Conservation (phyloP, 1,140 invertebrate genomes). For the Hylaeus volcanicus region DNA sequence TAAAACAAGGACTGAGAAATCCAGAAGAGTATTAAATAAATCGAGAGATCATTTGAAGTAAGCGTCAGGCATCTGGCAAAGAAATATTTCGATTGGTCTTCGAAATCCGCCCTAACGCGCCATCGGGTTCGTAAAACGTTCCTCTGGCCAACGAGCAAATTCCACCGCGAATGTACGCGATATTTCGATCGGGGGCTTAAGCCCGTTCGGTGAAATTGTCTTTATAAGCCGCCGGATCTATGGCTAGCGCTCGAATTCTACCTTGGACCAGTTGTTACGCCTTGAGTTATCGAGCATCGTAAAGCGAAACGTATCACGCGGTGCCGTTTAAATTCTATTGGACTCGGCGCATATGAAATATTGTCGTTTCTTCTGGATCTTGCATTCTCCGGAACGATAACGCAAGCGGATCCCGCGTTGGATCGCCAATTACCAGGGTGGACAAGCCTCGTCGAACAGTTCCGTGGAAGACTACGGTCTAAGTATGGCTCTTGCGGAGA, state of each 20-base stretch:
- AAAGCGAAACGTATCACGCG: slow-evolving; percentile 19
- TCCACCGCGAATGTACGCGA: slow-evolving; percentile 1
- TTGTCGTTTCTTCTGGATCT: neutral
- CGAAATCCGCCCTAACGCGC: neutral
- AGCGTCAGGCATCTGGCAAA: too few relatives aligned
- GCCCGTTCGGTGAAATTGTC: neutral
- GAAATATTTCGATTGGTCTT: too few relatives aligned
- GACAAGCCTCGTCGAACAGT: too few relatives aligned
- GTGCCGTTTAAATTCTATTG: neutral
- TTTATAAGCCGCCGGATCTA: neutral
- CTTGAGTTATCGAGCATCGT: slow-evolving; percentile 6
- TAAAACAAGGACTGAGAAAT: too few relatives aligned
- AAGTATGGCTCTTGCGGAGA: too few relatives aligned
- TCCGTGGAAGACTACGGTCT: too few relatives aligned
- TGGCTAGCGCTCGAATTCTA: neutral
- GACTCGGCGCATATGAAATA: neutral
- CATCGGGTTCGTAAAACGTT: slow-evolving; percentile 8
- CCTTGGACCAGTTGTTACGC: slow-evolving; percentile 1
- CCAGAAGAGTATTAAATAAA: too few relatives aligned
- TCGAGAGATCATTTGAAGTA: too few relatives aligned
- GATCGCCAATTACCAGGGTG: neutral
- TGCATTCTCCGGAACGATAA: neutral
- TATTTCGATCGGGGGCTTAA: slow-evolving; percentile 3
- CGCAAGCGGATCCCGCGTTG: neutral
- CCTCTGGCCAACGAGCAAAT: neutral